Evolutionary conservation across 2,797 vertebrate species (phyloP).

Genomic region (Petrocephalus schoutedeni): DNA sequence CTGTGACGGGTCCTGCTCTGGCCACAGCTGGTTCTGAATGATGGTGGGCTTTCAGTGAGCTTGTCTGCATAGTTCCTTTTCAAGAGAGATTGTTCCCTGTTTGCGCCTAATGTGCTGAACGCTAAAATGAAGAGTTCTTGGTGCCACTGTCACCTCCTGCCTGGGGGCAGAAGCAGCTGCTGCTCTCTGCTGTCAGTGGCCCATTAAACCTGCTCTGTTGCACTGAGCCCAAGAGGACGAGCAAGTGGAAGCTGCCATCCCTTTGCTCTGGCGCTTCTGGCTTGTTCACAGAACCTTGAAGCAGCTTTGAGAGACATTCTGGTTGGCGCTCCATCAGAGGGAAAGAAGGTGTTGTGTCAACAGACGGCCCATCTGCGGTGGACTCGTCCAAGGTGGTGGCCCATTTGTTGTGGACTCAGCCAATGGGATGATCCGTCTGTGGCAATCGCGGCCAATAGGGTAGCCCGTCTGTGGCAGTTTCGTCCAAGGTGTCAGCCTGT

Average conservation of each 20-base stretch:
- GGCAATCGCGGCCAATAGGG: background rate
- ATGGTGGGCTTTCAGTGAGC: background rate
- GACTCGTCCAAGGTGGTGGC: background rate
- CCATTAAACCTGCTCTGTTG: background rate
- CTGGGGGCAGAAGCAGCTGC: background rate
- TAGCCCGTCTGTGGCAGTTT: background rate
- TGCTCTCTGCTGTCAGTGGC: background rate
- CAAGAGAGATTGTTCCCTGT: background rate
- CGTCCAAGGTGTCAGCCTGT: no score
- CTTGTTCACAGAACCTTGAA: background rate
- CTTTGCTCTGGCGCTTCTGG: background rate
- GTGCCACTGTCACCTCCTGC: background rate
- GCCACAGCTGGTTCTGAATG: background rate
- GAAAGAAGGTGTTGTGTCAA: background rate
- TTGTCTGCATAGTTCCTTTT: background rate
- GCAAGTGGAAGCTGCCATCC: background rate
- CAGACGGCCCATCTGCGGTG: background rate
- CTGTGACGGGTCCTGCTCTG: background rate
- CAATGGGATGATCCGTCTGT: no score
- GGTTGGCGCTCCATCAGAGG: background rate
- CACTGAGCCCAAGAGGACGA: background rate
- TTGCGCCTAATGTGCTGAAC: background rate
- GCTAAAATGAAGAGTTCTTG: background rate
- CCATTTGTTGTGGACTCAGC: background rate
- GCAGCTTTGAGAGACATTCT: background rate